A percentile compares a stretch with the other conserved stretches of the same genome.
Evolutionary conservation across 2,113 vertebrate genomes (phyloP).

Genomic region (Oxyura jamaicensis): DNA sequence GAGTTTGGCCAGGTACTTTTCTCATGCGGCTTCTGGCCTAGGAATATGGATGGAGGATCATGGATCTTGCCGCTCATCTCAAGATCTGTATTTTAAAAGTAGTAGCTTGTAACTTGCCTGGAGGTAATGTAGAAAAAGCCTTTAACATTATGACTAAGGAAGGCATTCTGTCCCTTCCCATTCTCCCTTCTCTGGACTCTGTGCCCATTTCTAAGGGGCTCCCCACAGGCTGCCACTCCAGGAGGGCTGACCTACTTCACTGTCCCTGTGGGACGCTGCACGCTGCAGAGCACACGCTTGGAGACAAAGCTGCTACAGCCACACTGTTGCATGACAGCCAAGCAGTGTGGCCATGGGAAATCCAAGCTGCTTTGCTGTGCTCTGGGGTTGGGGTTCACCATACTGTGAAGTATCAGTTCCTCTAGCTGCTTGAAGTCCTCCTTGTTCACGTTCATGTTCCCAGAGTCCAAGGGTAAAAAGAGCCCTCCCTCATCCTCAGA

Average conservation of each 20-base stretch:
- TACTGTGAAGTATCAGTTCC: background rate
- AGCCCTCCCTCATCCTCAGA: background rate
- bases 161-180: background rate
- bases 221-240: accelerated
- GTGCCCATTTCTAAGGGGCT: background rate
- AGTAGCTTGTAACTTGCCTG: background rate
- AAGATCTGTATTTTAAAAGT: background rate
- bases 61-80: background rate
- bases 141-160: background rate
- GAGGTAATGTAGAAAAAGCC: background rate
- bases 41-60: background rate
- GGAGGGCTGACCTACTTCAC: background rate
- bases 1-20: background rate
- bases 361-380: background rate
- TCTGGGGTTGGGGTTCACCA: background rate
- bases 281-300: background rate
- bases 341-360: background rate
- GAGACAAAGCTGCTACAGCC: conserved; percentile 49
- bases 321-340: background rate
- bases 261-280: background rate
- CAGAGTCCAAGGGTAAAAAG: background rate
- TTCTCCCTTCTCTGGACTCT: background rate
- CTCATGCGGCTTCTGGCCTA: background rate
- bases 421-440: background rate
- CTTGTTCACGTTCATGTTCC: background rate